Conservation (phyloP, 2,888 invertebrate species). For the Habrosyne pyritoides region DNA sequence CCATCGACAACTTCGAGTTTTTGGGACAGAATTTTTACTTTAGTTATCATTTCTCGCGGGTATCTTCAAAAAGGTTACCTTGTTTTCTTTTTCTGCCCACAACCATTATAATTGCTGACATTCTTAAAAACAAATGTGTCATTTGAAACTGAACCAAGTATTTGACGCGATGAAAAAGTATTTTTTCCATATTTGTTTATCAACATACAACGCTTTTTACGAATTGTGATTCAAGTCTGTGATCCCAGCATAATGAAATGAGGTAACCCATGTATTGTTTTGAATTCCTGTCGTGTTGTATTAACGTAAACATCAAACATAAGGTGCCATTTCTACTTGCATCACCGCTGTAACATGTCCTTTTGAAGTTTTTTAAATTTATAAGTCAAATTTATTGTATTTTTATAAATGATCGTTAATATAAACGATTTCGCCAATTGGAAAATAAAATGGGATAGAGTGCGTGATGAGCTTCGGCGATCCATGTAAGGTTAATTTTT, state of each 20-base stretch:
- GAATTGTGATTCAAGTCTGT: slow-evolving; percentile 28
- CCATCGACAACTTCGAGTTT: no score
- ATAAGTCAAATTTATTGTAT: not conserved
- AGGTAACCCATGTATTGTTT: slow-evolving; percentile 48
- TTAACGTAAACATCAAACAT: slow-evolving; percentile 36
- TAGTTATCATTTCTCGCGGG: no score
- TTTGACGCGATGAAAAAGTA: not conserved
- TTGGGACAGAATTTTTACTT: no score
- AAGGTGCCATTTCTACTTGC: slow-evolving; percentile 2
- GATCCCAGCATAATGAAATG: slow-evolving; percentile 47
- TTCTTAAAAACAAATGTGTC: not conserved
- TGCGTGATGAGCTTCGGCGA: slow-evolving; percentile 56
- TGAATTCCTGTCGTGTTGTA: slow-evolving; percentile 35
- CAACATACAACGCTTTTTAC: not conserved
- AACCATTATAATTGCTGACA: not conserved
- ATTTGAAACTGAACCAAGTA: not conserved
- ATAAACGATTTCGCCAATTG: slow-evolving; percentile 60
- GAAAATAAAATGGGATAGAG: slow-evolving; percentile 68
- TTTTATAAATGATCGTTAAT: slow-evolving; percentile 21
- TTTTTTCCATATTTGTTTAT: not conserved
- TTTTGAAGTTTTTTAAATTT: not conserved
- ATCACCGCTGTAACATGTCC: slow-evolving; percentile 4
- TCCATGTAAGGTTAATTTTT: slow-evolving; percentile 50
- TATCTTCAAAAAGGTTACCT: slow-evolving; percentile 7
- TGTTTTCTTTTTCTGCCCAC: not conserved